phyloP scores from a whole-genome alignment of 2,113 vertebrate species.

The Nothocercus nigrocapillus region DNA sequence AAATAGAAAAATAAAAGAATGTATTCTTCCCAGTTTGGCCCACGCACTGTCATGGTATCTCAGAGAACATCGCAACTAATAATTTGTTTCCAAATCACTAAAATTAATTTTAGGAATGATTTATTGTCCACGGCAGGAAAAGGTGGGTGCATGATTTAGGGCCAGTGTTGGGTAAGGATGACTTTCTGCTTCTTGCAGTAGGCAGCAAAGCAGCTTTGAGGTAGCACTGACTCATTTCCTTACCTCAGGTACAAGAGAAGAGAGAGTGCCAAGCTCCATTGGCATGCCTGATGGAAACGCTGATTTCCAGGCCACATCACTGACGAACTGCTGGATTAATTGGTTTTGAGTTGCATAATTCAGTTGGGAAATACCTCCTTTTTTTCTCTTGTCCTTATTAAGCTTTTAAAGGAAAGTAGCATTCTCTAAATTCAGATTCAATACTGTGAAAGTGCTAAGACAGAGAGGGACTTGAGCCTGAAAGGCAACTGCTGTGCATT shows the following conservation, averaged over 20 bases:
- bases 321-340: background rate
- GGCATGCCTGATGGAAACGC: background rate
- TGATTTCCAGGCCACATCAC: background rate
- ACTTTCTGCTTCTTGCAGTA: background rate
- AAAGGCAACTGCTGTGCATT: background rate
- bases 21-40: background rate
- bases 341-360: background rate
- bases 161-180: background rate
- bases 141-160: background rate
- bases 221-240: background rate
- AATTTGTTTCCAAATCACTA: slow-evolving; percentile 29
- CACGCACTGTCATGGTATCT: background rate
- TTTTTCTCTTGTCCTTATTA: background rate
- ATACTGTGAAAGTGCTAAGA: background rate
- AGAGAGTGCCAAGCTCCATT: background rate
- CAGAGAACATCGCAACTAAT: background rate
- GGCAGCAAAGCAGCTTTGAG: background rate
- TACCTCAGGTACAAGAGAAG: background rate
- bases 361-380: background rate
- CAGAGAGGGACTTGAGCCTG: background rate
- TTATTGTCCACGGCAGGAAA: background rate
- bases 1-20: background rate
- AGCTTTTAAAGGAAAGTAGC: background rate
- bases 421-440: background rate
- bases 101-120: background rate